Base-by-base conservation (phyloP, 2,797 vertebrate genomes). In the Microcaecilia unicolor region DNA sequence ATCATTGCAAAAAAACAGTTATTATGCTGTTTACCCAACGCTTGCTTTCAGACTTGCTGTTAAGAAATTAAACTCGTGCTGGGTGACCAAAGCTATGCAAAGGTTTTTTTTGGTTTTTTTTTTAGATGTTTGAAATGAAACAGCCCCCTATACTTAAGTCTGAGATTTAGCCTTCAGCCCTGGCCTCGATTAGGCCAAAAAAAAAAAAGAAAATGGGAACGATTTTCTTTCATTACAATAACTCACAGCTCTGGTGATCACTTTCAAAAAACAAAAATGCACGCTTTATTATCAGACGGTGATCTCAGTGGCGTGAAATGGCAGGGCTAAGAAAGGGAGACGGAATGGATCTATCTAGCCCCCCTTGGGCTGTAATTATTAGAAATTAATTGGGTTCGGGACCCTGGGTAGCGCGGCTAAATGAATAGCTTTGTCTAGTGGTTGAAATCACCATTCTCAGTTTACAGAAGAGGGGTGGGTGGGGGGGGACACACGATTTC, bases 371-470 rank as follows among this genome's bases (percentile, higher is more conserved):
- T 86, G 85, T 85, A 90, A 90, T 93, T 90, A 93, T 92, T 88
- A 88, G 81, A 87, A 87, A 93, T 92, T 90, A 92, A 95, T 91
- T 89, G 86, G 83, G 88, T 88, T 89, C 85, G 85, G 71, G 85
- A 85, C 88, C 86, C 78, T 70, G 67, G 72, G 76, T 79, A 78
- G 72, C 73, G 72, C 62, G 75, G 79, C 78, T 76, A 84, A 89
- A 88, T 86, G 75, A 86, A 83, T 78, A 83, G 75, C 76, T 82
- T 77, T 80, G 74, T 88, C 83, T 81, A 53, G 69, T 73, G 70
- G 74, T 80, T 86, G 78, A 79, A 77, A 82, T 80, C 77, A 73
- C 73, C 82, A 80, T 80, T 71, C 72, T 69, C 58, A 68, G 78
- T 70, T 67, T 78, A 58, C 65, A 37, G 74, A 73, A 74, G 70